Evolutionary conservation across 1,140 invertebrate species (phyloP), one percentile per base, ranked within the genome.

Genomic region (Magallana ariakensis): DNA sequence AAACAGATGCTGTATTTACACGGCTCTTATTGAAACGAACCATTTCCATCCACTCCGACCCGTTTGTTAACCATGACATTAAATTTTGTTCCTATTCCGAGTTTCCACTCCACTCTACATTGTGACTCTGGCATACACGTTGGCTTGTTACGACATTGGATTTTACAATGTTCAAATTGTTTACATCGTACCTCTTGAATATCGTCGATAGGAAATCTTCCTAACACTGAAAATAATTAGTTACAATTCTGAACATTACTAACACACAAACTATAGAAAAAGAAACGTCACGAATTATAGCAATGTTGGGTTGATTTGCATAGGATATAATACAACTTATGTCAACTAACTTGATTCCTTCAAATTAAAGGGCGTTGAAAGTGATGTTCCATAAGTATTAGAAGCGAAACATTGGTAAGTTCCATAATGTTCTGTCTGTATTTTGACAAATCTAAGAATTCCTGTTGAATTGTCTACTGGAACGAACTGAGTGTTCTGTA

Each of bases 371-470:
- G 82, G 57, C 15, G 57, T 60, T n/a, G 82, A 84, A 54, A 84
- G 56, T 58, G 82, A 54, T 0, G 82, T 84, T 10, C 82, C 82
- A 58, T 26, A 84, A 26, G 19, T 33, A 60, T 84, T 84, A 33
- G 19, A 26, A 11, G 82, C 82, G 33, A 84, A 84, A 53, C 82
- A 84, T 57, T 84, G 82, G 19, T 84, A 84, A 4, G 82, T 60
- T 60, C 82, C 82, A 15, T 58, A 84, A 60, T 84, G 55, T 4
- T 8, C 9, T 9, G 0, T 15, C 57, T 84, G 55, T n/a, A 84
- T 60, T 13, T 84, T 16, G 13, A 10, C 9, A 33, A 84, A 84
- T 33, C 2, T 33, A 16, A 84, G 7, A 1, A 19, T 60, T 58
- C 82, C 82, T 6, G 56, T 60, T 3, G n/a, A 2, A 19, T 16